Conservation (phyloP, 2,888 invertebrate genomes). For the Melinopterus prodromus region DNA sequence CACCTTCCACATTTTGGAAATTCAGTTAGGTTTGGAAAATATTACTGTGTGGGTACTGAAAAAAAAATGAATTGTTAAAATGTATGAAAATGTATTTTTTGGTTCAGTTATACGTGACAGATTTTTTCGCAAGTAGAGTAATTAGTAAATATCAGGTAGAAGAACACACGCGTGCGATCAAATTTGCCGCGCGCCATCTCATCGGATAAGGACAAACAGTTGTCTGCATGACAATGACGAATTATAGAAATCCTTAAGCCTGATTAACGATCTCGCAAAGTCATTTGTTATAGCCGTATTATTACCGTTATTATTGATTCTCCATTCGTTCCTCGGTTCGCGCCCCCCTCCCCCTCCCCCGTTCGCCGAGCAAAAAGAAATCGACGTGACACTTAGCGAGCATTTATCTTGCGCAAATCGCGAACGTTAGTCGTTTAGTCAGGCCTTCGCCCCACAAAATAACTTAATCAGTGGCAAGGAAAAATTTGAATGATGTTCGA, state of each 20-base stretch:
- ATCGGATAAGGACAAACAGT: neutral
- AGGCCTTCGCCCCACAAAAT: neutral
- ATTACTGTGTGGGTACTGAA: no score
- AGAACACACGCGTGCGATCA: neutral
- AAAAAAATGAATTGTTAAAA: no score
- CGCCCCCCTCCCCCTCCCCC: neutral
- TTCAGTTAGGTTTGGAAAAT: no score
- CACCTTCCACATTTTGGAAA: no score
- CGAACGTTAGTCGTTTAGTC: neutral
- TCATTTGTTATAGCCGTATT: slow-evolving; percentile 21
- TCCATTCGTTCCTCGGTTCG: slow-evolving; percentile 17
- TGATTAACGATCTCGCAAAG: slow-evolving; percentile 20
- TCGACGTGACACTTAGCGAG: slow-evolving; percentile 18
- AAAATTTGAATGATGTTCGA: neutral
- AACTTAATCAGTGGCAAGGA: neutral
- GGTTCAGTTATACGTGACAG: no score
- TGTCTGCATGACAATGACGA: slow-evolving; percentile 13
- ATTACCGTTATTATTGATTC: slow-evolving; percentile 25
- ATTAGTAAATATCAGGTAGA: neutral
- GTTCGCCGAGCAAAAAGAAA: slow-evolving; percentile 7
- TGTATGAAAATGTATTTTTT: no score
- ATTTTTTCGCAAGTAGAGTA: no score
- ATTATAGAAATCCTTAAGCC: slow-evolving; percentile 19
- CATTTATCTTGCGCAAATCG: slow-evolving; percentile 21
- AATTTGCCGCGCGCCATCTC: neutral